Base-by-base conservation (phyloP, 2,888 invertebrate genomes). In the Chrysopilus asiliformis region DNA sequence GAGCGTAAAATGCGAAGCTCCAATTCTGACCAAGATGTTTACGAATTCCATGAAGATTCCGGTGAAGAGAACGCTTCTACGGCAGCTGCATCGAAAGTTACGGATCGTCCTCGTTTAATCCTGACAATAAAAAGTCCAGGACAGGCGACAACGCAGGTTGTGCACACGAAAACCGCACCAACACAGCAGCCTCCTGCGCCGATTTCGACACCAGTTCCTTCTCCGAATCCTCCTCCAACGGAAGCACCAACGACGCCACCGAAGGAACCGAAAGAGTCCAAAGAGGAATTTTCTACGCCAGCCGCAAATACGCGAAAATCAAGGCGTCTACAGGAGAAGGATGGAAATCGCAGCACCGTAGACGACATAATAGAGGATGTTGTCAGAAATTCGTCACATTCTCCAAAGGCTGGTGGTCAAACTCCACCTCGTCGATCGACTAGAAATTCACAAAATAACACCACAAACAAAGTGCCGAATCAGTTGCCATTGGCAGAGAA, bases 361-460 rank as follows among this genome's bases (percentile, higher is more conserved):
- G 91, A 93, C 54, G 89, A 87, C 49, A 75, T 84, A 10, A 89
- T 90, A 45, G 91, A 93, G 47, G 89, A 91, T 52, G 87, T 89
- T 1, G 77, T 87, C 2, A 76, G 84, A 46, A 80, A 82, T 40
- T 65, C 72, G 1, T 47, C 46, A 57, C 67, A 47, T 65, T 49
- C 52, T 6, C 53, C 55, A 20, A 47, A 67, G 52, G 37, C 44
- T 20, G 42, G 58, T 8, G 53, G 54, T 6, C 59, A 57, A 42
- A 62, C 61, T 3, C 65, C 59, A 12, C 62, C 62, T 0, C 48
- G 59, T 15, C 50, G 61, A 6, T 64, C 63, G 0, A 58, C 59
- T 2, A 52, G 60, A 12, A 59, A 67, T 45, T 56, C 65, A 2
- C 64, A 64, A 35, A 14, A 16, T 32, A 34, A 19, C 31, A 6